Evolutionary conservation across 92 coral and sea anemone species (phyloP), one percentile per base, ranked within the genome.

Genomic region (Pocillopora grandis): DNA sequence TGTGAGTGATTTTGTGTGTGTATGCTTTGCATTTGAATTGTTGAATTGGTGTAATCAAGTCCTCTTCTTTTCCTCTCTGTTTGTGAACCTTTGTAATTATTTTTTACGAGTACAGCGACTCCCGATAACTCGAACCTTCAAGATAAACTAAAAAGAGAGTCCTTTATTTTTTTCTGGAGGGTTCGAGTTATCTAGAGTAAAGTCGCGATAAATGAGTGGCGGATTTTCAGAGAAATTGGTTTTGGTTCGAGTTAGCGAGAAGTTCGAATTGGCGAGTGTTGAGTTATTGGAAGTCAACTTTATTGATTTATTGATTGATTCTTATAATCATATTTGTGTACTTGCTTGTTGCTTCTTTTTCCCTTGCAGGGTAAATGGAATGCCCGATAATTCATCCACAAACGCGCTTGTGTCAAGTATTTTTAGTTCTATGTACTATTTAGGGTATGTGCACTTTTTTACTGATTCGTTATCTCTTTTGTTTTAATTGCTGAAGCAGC

Each of bases 371-470:
- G 69, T 3, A 10, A 71, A 81, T 8, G 77, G 85, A 36, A 70
- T 81, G 58, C 60, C 77, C 0, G 59, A 81, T 69, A 81, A 61
- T n/a, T 35, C 69, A 7, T 59, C 77, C 62, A 81, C 77, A 12
- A n/a, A 35, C 12, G 85, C 77, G 13, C 42, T 71, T 16, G 56
- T 81, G 10, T 71, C 85, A 59, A 81, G 77, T 6, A 81, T 81
- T 11, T 81, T 15, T 10, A 35, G 74, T 2, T 19, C 52, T 52
- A 69, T 69, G 74, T 14, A 12, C 18, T 21, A 69, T 52, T 69
- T 69, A 15, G 74, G 74, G 74, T 69, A 17, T 69, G 74, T 36
- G 9, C 20, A 16, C 18, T 62, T 16, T n/a, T 62, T 62, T n/a
- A 17, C 62, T 12, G 3, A 12, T 10, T 59, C 62, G 2, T 12